Evolutionary conservation across 1,140 invertebrate genomes (phyloP).

Genomic region (Rhynchophorus ferrugineus): DNA sequence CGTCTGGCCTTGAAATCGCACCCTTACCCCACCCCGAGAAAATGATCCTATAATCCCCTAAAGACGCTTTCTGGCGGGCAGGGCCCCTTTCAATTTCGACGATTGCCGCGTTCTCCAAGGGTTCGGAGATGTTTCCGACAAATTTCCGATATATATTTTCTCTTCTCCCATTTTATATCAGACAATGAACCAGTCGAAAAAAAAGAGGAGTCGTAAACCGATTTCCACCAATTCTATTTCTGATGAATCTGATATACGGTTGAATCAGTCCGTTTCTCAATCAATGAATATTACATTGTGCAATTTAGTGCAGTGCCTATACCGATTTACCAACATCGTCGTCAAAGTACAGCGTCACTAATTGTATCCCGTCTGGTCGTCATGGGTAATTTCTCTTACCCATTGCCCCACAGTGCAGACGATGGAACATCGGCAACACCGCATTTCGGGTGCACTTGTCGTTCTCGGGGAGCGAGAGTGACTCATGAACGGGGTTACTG

Average conservation of each 20-base stretch:
- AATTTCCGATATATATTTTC: not conserved
- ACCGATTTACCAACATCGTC: not conserved
- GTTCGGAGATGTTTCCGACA: not conserved
- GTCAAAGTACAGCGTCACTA: too few relatives aligned
- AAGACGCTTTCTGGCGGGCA: not conserved
- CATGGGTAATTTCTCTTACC: not conserved
- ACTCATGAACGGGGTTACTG: conserved; percentile 4
- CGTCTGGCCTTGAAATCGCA: not conserved
- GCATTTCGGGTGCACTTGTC: not conserved
- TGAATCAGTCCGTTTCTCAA: too few relatives aligned
- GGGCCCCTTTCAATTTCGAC: conserved; percentile 2
- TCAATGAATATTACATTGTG: too few relatives aligned
- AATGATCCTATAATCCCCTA: not conserved
- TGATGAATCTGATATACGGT: too few relatives aligned
- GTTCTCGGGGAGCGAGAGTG: not conserved
- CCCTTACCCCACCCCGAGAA: not conserved
- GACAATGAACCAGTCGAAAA: not conserved
- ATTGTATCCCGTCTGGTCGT: not conserved
- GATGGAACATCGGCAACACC: not conserved
- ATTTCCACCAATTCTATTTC: too few relatives aligned
- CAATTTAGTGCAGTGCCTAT: too few relatives aligned
- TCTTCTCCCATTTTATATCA: not conserved
- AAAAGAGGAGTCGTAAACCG: not conserved
- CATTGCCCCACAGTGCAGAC: not conserved
- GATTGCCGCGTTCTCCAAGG: not conserved